A percentile compares a stretch with the other conserved stretches of the same genome.
Conservation (phyloP, 2,113 vertebrate species). For the Pollachius pollachius region DNA sequence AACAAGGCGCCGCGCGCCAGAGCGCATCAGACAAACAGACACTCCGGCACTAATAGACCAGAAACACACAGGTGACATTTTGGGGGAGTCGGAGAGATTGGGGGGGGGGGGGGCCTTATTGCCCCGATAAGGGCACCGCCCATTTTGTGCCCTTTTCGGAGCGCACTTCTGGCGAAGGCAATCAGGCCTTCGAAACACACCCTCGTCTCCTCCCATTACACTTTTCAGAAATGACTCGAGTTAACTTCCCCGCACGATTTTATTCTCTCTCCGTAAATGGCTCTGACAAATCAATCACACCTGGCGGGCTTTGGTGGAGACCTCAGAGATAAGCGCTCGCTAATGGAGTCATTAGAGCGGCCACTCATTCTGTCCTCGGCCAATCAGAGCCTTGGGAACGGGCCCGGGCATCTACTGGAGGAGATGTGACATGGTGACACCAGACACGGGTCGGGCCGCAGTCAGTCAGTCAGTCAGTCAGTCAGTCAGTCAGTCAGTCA, state of each 20-base stretch:
- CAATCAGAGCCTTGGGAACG: constrained; percentile 44
- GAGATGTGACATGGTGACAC: constrained; percentile 42
- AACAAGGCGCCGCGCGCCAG: constrained; percentile 38
- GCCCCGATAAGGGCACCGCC: too few relatives aligned
- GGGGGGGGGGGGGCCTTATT: constrained; percentile 25
- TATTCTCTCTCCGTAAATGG: constrained; percentile 40
- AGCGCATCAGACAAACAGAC: constrained; percentile 19
- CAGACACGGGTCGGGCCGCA: constrained; percentile 6
- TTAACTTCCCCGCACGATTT: constrained; percentile 35
- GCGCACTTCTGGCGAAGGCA: constrained; percentile 41
- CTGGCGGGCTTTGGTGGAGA: constrained; percentile 36
- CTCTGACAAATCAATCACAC: constrained; percentile 24
- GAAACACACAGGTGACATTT: constrained; percentile 63
- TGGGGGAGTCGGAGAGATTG: constrained; percentile 17
- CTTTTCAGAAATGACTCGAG: constrained; percentile 29
- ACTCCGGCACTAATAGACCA: constrained; percentile 16
- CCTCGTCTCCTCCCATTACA: too few relatives aligned
- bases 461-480: too few relatives aligned
- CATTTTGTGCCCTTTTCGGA: constrained; percentile 26
- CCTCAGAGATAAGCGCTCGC: constrained; percentile 54
- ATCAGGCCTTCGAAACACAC: too few relatives aligned
- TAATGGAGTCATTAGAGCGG: constrained; percentile 60
- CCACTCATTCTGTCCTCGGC: constrained; percentile 32
- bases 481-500: neutral
- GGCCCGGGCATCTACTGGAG: constrained; percentile 16